phyloP scores from a whole-genome alignment of 2,113 vertebrate genomes.

The Poeciliopsis turrubarensis region DNA sequence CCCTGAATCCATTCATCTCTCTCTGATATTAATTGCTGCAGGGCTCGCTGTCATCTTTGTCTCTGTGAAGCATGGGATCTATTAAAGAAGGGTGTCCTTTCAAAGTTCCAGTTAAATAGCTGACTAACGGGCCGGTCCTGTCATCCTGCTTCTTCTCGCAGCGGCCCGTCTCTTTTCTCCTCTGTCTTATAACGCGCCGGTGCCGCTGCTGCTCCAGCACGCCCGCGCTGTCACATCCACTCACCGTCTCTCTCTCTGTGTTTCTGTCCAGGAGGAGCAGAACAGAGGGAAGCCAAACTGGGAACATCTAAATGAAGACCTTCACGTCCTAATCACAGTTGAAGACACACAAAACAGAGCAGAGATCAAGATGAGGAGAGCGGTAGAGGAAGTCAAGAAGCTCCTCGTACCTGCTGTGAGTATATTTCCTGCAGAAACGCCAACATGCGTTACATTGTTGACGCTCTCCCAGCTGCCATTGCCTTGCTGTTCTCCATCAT shows the following conservation, averaged over 20 bases:
- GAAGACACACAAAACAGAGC: conserved; percentile 85
- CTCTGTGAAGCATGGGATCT: conserved; percentile 55
- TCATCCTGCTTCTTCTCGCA: conserved; percentile 55
- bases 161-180: conserved; percentile 27
- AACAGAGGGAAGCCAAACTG: conserved; percentile 87
- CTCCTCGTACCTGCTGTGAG: conserved; percentile 87
- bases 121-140: conserved; percentile 64
- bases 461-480: not conserved
- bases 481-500: not conserved
- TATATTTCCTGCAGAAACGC: conserved; percentile 29
- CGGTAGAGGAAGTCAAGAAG: conserved; percentile 86
- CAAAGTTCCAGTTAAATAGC: conserved; percentile 70
- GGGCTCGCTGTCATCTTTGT: conserved; percentile 63
- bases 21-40: conserved; percentile 69
- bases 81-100: conserved; percentile 68
- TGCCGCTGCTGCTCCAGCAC: conserved; percentile 47
- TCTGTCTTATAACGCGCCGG: conserved; percentile 43
- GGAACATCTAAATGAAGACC: conserved; percentile 86
- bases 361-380: conserved; percentile 85
- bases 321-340: conserved; percentile 85
- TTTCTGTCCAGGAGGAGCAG: conserved; percentile 82
- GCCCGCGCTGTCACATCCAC: conserved; percentile 54
- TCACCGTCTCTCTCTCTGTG: conserved; percentile 35
- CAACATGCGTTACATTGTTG: not conserved
- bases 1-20: conserved; percentile 55